Conservation (phyloP, 2,113 vertebrate species). For the Antechinus stuartii region DNA sequence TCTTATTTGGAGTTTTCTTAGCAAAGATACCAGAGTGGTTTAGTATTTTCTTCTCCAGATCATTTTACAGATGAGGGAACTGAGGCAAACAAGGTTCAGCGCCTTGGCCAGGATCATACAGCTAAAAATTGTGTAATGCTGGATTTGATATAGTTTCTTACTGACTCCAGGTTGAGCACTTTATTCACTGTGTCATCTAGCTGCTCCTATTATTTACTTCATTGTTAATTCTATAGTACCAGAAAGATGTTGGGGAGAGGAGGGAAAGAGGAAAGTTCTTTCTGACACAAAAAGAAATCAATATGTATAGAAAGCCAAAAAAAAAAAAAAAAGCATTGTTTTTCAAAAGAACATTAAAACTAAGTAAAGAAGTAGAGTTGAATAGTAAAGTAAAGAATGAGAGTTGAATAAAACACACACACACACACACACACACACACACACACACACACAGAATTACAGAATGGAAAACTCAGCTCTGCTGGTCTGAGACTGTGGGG, state of each 20-base stretch:
- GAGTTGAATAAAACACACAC: conserved; percentile 16
- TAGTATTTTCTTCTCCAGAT: background rate
- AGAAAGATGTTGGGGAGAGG: background rate
- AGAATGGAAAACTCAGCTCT: conserved; percentile 23
- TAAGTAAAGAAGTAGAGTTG: conserved; percentile 28
- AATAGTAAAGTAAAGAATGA: conserved; percentile 31
- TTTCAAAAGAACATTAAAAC: conserved; percentile 6
- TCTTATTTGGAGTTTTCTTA: background rate
- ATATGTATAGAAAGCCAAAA: background rate
- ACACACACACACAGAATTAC: background rate
- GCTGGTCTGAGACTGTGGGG: conserved; percentile 35
- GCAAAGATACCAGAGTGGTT: background rate
- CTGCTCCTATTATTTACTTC: background rate
- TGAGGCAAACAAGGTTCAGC: background rate
- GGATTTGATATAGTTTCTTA: background rate
- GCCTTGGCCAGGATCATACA: background rate
- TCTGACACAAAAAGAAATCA: background rate
- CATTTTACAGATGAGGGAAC: background rate
- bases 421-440: background rate
- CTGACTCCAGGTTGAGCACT: background rate
- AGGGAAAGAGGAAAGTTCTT: background rate
- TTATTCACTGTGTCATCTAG: background rate
- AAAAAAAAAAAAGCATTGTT: background rate
- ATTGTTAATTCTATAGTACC: background rate
- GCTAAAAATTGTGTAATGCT: background rate